phyloP scores from a whole-genome alignment of 2,113 vertebrate species.

The Australoheros scitulus region DNA sequence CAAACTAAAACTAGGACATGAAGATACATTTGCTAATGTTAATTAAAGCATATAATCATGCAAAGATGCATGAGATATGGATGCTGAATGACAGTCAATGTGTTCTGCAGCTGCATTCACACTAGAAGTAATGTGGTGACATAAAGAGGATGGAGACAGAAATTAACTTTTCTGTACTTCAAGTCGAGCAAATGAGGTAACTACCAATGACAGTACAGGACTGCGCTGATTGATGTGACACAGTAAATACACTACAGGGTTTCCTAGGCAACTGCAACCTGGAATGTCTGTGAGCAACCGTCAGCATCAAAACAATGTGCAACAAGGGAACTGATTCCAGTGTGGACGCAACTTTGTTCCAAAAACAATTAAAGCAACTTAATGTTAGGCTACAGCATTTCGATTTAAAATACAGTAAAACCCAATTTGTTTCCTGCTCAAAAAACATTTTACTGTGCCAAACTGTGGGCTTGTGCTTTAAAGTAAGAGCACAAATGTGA shows the following conservation, averaged over 20 bases:
- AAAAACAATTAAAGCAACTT: background rate
- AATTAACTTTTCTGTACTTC: background rate
- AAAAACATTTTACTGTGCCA: background rate
- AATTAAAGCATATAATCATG: background rate
- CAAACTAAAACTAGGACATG: background rate
- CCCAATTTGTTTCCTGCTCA: background rate
- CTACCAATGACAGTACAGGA: background rate
- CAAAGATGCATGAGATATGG: background rate
- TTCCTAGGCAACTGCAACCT: background rate
- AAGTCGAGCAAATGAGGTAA: background rate
- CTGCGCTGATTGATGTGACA: background rate
- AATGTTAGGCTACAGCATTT: background rate
- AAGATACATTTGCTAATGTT: background rate
- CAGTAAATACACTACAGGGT: background rate
- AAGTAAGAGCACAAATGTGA: background rate
- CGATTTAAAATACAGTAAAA: background rate
- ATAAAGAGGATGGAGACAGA: background rate
- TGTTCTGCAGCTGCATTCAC: background rate
- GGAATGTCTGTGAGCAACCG: background rate
- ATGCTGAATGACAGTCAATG: accelerated
- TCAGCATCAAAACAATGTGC: background rate
- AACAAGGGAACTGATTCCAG: background rate
- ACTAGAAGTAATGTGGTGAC: background rate
- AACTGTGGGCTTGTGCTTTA: background rate
- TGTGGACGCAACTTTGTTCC: background rate